These are phyloP conservation scores for Nyctereutes procyonoides DNA, from an alignment of 2,113 vertebrate genomes.

Conservation along the genomic window DNA sequence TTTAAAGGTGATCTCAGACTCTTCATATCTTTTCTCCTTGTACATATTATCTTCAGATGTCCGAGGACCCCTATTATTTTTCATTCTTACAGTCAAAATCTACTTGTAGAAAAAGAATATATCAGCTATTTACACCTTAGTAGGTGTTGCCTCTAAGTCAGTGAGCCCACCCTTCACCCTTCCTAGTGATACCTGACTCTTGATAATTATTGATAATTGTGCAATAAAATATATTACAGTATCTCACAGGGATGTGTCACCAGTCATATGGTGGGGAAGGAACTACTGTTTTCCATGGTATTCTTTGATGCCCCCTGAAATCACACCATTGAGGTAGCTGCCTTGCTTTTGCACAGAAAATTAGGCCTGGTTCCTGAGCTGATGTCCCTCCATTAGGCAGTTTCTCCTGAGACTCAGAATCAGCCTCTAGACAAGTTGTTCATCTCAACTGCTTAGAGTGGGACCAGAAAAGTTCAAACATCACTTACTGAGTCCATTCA, in stretches of 20 bases:
- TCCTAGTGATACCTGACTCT: not conserved
- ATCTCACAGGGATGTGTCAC: not conserved
- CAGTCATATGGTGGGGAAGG: not conserved
- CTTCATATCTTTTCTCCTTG: not conserved
- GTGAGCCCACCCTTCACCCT: not conserved
- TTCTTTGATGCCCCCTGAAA: not conserved
- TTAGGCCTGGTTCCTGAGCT: not conserved
- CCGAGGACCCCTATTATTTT: not conserved
- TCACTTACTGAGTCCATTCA: not conserved
- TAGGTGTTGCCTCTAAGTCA: not conserved
- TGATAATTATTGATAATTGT: not conserved
- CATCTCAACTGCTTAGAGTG: not conserved
- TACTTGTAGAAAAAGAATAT: not conserved
- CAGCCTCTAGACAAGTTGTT: not conserved
- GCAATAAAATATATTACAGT: not conserved
- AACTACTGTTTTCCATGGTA: rapidly evolving
- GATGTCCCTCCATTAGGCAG: not conserved
- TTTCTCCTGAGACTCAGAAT: not conserved
- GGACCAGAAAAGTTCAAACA: not conserved
- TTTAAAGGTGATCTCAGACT: not conserved
- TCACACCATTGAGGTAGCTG: not conserved
- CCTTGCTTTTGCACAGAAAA: not conserved
- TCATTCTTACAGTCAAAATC: not conserved
- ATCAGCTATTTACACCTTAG: not conserved
- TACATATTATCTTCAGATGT: not conserved